phyloP scores from a whole-genome alignment of 1,140 invertebrate genomes.

The Scylla paramamosain region DNA sequence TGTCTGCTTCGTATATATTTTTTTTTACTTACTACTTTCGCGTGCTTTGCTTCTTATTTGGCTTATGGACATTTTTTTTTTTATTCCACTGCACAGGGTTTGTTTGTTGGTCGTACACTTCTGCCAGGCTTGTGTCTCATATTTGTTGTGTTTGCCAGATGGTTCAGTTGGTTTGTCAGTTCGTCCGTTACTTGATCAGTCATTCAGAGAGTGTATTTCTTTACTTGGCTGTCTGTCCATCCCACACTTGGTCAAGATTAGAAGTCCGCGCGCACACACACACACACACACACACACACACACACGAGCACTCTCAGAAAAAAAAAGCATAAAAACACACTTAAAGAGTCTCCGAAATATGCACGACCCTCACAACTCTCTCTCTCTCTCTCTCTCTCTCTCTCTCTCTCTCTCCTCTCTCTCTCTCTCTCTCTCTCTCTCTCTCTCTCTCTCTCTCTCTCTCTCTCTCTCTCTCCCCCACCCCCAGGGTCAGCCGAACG shows the following conservation, averaged over 20 bases:
- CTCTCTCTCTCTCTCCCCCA: neutral
- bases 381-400: neutral
- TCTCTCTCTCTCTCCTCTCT: constrained; percentile 35
- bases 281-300: constrained; percentile 33
- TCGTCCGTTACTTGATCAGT: too few species aligned
- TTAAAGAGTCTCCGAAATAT: neutral
- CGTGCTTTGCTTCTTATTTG: neutral
- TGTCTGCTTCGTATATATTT: neutral
- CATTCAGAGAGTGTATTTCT: too few species aligned
- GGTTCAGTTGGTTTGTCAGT: too few species aligned
- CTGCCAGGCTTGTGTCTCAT: neutral
- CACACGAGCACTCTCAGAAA: neutral
- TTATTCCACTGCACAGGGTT: neutral
- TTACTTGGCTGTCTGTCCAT: too few species aligned
- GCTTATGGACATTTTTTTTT: neutral
- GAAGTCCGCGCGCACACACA: constrained; percentile 23
- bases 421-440: constrained; percentile 57
- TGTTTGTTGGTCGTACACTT: neutral
- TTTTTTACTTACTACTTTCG: neutral
- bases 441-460: constrained; percentile 34
- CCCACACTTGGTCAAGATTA: too few species aligned
- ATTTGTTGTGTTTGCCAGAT: too few species aligned
- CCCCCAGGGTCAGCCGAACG: too few species aligned
- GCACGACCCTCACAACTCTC: neutral
- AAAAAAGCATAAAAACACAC: neutral